Evolutionary conservation across 2,797 vertebrate species (phyloP).

Genomic region (Erpetoichthys calabaricus): DNA sequence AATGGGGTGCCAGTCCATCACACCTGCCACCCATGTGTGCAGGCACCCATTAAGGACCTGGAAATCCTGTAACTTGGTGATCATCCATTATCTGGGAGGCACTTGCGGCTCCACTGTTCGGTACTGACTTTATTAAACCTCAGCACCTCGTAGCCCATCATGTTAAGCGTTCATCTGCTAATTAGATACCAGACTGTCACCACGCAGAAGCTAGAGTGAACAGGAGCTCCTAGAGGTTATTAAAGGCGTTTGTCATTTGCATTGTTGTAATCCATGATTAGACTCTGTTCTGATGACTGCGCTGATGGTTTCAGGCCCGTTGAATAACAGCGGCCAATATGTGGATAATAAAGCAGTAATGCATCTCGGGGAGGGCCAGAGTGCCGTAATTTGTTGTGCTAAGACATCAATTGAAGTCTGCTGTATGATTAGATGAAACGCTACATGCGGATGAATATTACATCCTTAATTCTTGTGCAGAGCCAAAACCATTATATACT

Average conservation of each 20-base stretch:
- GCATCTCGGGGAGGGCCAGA: conserved; percentile 42
- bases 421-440: conserved; percentile 26
- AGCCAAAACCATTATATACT: no score
- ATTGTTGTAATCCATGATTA: conserved; percentile 41
- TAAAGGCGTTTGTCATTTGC: conserved; percentile 57
- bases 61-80: no score
- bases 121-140: conserved; percentile 38
- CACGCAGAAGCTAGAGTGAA: conserved; percentile 51
- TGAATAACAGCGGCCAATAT: conserved; percentile 52
- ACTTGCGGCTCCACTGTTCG: conserved; percentile 22
- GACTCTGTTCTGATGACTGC: conserved; percentile 59
- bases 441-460: conserved; percentile 24
- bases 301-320: conserved; percentile 53
- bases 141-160: conserved; percentile 58
- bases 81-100: neutral
- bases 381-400: conserved; percentile 25
- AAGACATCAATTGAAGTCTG: conserved; percentile 31
- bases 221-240: conserved; percentile 64
- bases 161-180: conserved; percentile 71
- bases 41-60: no score
- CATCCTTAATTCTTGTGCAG: no score
- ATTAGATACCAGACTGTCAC: conserved; percentile 80
- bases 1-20: no score
- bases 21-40: no score
- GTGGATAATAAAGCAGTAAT: conserved; percentile 56